Evolutionary conservation across 2,113 vertebrate genomes (phyloP), one percentile per base, ranked within the genome.

Genomic region (Mormoops blainvillei): DNA sequence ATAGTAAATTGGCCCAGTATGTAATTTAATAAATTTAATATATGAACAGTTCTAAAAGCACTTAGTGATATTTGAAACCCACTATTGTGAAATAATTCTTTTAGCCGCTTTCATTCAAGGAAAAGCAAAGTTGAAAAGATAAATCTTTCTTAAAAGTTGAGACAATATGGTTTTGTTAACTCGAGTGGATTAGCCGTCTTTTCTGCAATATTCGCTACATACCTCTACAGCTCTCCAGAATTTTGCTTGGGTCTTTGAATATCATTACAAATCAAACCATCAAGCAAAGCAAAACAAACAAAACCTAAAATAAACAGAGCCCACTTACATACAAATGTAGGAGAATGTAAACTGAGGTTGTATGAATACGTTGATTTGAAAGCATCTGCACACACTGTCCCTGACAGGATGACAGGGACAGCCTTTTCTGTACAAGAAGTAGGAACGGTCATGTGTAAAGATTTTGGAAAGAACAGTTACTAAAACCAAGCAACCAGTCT

Each of bases 241-340:
- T 87, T 94, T 78, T 80, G 36, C 28, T 74, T 48, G 36, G 31
- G n/a, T 94, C 38, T 92, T 96, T 89, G 52, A 93, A 52, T 80
- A 33, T 74, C 48, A 67, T 76, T 54, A 68, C 50, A 93, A 88
- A 80, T 31, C 36, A 63, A 95, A 43, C 54, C 81, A 73, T 24
- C 13, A 86, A 68, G 41, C 36, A 67, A 91, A 87, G 38, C 22
- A 52, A 83, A 81, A 76, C 33, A 76, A 70, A 82, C 11, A 14
- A 61, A 89, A 68, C 65, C 5, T n/a, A 24, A 77, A 82, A 61
- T 24, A 38, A 63, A 52, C 85, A 82, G 63, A 83, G 68, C 22
- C 31, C 20, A 61, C 15, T 74, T 22, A 58, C 36, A 77, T 2
- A 50, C 52, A 88, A 76, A 85, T 9, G 41, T 7, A 41, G 22